Evolutionary conservation across 2,113 vertebrate genomes (phyloP), one percentile per base, ranked within the genome.

Genomic region (Malaclemys terrapin): DNA sequence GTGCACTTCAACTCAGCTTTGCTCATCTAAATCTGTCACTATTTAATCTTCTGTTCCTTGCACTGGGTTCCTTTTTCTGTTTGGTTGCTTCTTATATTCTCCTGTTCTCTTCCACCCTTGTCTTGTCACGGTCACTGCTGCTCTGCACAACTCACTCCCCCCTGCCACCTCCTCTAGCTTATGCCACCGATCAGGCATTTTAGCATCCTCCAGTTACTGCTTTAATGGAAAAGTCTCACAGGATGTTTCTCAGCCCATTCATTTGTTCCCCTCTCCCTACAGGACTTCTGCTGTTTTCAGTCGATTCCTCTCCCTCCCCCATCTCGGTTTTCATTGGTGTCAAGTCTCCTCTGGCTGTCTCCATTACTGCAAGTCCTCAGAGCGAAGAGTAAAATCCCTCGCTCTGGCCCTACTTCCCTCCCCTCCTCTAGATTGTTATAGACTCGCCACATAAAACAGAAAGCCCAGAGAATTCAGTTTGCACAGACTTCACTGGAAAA

Each of bases 401-500:
- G 2, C 11, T 7, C 42, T 27, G 13, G 27, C 42, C 45, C 45
- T 29, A 49, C 62, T 80, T 11, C 22, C 16, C 2, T 10, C 12
- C 65, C 80, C 19, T 2, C 42, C 42, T 4, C 8, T 14, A 20
- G 54, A 76, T 13, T 20, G 17, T 31, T 47, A 35, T 13, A 69
- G 85, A 3, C 2, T 1, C 19, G 35, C 3, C 0, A 1, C 9
- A 8, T 56, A 42, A 45, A 79, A 16, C 89, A n/a, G 35, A 1
- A 8, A 2, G 56, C 0, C 1, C 45, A 90, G 87, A 80, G 13
- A 85, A 80, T 17, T 76, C 59, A 3, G 4, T 83, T 87, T 87
- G 29, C 2, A 8, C 0, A 54, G 35, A n/a, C 54, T 13, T n/a
- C 59, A 42, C 25, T 6, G 0, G 5, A 0, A 57, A 54, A 79